Base-by-base conservation (phyloP, 1,140 invertebrate genomes). In the Drosophila quadrilineata region DNA sequence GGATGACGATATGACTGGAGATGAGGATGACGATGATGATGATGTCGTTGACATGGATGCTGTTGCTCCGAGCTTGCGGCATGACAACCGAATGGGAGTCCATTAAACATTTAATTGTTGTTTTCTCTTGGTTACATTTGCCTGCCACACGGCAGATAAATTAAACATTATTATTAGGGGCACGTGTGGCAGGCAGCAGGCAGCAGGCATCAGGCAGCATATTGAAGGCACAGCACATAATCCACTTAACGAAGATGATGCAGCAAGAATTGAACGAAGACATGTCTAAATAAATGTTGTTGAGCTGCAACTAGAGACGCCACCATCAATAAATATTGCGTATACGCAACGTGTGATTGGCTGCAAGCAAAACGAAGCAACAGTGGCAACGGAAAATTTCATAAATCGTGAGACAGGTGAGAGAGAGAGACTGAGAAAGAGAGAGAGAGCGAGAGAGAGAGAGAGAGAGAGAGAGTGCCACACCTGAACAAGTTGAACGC, bases 11-110 rank as follows among this genome's bases (percentile, higher is more conserved):
- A n/a, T n/a, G n/a, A n/a, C n/a, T n/a, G n/a, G n/a, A n/a, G n/a
- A n/a, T n/a, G n/a, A n/a, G n/a, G n/a, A n/a, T n/a, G n/a, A n/a
- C n/a, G n/a, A n/a, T n/a, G n/a, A n/a, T n/a, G n/a, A n/a, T n/a
- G n/a, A 65, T 70, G 75, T 65, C 77, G 72, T 43, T 80, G 76
- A 75, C 71, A 80, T 82, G 62, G 75, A 45, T 85, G 68, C 79
- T 62, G 66, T 75, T 84, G 79, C 62, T 62, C 38, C 21, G 53
- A 52, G 2, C 6, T 59, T 50, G 22, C 31, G 56, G 56, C 26
- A 57, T 41, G 38, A 41, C 19, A n/a, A 41, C 9, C 17, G n/a
- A 9, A 6, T 21, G 3, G 0, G 33, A 67, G 19, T 50, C 45
- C 63, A 71, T 60, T 56, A 67, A 71, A 56, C 49, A 52, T 57